Conservation (phyloP, 1,140 invertebrate genomes). For the Megalopta genalis region DNA sequence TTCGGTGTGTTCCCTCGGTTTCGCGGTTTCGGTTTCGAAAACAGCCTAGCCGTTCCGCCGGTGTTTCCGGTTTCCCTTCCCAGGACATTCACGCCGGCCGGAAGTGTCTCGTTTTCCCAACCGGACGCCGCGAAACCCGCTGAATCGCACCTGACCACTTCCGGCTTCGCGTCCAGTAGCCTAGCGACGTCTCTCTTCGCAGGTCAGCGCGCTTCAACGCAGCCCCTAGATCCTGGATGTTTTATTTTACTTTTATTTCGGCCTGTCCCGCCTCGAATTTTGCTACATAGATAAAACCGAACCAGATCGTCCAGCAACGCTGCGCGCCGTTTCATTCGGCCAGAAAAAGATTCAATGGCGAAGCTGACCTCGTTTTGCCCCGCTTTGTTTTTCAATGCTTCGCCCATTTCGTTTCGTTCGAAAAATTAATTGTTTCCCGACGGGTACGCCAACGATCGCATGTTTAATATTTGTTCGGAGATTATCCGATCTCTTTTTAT, state of each 20-base stretch:
- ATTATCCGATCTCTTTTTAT: neutral
- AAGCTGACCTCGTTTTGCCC: neutral
- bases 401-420: neutral
- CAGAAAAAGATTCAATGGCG: neutral
- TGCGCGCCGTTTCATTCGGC: neutral
- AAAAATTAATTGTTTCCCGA: neutral
- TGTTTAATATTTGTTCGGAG: neutral
- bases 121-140: conserved; percentile 52
- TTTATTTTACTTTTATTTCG: conserved; percentile 1
- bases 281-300: neutral
- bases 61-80: conserved; percentile 51
- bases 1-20: conserved; percentile 5
- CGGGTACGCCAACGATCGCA: no score
- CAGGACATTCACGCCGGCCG: conserved; percentile 35
- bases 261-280: neutral
- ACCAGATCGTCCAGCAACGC: neutral
- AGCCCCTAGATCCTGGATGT: neutral
- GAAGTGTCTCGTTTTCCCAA: conserved; percentile 60
- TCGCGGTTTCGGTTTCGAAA: conserved; percentile 46
- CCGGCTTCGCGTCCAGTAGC: conserved; percentile 22
- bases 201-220: conserved; percentile 26
- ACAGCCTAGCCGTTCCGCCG: conserved; percentile 46
- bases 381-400: neutral
- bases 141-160: conserved; percentile 55
- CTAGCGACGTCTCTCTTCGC: conserved; percentile 32